These are phyloP conservation scores for Nipponacmea schrenckii DNA, from an alignment of 2,888 invertebrate species.

Conservation along the genomic window DNA sequence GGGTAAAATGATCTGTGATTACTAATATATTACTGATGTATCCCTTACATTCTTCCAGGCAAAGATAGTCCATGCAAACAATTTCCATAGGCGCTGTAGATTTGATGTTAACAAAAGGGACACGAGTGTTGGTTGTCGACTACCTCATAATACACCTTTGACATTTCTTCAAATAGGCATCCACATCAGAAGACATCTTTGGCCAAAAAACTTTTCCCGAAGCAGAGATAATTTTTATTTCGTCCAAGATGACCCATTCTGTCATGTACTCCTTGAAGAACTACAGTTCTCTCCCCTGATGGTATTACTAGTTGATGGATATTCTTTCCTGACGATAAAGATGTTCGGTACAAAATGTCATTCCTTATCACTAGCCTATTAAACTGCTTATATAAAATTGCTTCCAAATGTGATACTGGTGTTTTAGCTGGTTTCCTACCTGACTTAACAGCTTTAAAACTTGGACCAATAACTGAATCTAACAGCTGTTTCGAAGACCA, in stretches of 20 bases:
- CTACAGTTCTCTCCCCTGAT: no score
- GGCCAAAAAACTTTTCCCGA: constrained; percentile 25
- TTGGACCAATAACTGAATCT: neutral
- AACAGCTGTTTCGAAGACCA: neutral
- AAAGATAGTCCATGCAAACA: constrained; percentile 14
- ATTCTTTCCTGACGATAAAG: neutral
- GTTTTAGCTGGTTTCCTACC: constrained; percentile 5
- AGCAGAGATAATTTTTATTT: no score
- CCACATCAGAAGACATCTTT: constrained; percentile 16
- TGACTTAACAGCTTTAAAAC: neutral
- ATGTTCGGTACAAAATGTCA: constrained; percentile 19
- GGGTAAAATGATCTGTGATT: constrained; percentile 25
- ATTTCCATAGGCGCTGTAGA: constrained; percentile 21
- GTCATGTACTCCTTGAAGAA: no score
- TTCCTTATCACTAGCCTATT: constrained; percentile 14
- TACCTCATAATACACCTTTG: constrained; percentile 19
- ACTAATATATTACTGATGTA: constrained; percentile 13
- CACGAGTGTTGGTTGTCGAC: constrained; percentile 12
- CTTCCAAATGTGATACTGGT: neutral
- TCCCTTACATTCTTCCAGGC: constrained; percentile 16
- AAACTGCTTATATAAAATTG: constrained; percentile 6
- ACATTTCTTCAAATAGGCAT: constrained; percentile 18
- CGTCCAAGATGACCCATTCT: neutral
- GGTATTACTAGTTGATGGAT: no score
- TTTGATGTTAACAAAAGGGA: constrained; percentile 18